These are phyloP conservation scores for Antedon bifida DNA, from an alignment of 35 echinoderm and acorn worm species.

Conservation along the genomic window DNA sequence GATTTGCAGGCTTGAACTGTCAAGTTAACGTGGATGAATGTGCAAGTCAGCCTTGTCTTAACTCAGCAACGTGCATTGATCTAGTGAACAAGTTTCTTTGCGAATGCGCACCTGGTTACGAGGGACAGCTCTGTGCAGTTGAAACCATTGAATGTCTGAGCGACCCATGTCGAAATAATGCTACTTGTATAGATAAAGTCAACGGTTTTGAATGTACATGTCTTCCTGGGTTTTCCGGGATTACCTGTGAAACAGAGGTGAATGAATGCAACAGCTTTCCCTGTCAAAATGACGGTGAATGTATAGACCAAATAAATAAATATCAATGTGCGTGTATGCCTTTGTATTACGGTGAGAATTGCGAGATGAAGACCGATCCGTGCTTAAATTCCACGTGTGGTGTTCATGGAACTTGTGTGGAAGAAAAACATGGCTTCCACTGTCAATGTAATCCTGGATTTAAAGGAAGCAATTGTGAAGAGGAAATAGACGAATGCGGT, in stretches of 20 bases:
- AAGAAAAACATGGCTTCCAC: background rate
- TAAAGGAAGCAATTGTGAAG: background rate
- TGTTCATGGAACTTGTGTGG: background rate
- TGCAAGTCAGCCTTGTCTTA: background rate
- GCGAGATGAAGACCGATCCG: background rate
- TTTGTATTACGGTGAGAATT: background rate
- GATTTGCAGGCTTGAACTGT: background rate
- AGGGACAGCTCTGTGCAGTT: background rate
- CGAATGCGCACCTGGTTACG: background rate
- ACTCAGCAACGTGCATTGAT: background rate
- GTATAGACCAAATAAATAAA: background rate
- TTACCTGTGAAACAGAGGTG: background rate
- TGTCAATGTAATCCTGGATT: background rate
- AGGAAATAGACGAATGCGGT: background rate
- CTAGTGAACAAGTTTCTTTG: background rate
- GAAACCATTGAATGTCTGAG: background rate
- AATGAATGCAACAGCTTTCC: conserved; percentile 3
- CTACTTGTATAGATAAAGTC: background rate
- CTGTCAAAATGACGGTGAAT: conserved; percentile 5
- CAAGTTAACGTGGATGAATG: conserved; percentile 4
- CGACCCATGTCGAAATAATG: background rate
- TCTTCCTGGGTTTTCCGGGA: background rate
- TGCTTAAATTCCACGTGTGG: background rate
- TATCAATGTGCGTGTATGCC: background rate
- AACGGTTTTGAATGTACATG: background rate